Conservation (phyloP, 1,140 invertebrate genomes). For the Oncopeltus fasciatus region DNA sequence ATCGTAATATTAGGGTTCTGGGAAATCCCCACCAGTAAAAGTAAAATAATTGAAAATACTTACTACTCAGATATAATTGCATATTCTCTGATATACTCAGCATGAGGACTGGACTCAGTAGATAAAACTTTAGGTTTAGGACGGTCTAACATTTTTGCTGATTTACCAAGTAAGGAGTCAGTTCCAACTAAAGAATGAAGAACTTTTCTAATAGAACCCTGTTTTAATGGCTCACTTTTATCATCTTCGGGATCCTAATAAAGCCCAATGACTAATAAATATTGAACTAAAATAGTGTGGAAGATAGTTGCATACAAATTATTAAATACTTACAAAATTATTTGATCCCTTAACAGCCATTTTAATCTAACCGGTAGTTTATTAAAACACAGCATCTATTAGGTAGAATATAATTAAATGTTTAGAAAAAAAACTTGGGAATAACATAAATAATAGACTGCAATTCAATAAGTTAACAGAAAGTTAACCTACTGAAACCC, state of each 20-base stretch:
- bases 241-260: background rate
- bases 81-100: background rate
- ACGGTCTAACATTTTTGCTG: conserved; percentile 12
- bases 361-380: background rate
- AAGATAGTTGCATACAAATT: background rate
- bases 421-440: too few relatives aligned
- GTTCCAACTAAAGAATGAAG: background rate
- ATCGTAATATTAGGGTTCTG: background rate
- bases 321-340: background rate
- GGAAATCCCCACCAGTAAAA: background rate
- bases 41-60: background rate
- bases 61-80: conserved; percentile 7
- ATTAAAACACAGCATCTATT: background rate
- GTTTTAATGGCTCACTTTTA: background rate
- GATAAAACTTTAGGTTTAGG: background rate
- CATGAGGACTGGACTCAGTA: background rate
- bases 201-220: conserved; percentile 14
- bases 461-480: too few relatives aligned
- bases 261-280: background rate
- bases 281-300: background rate
- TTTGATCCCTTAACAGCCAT: background rate
- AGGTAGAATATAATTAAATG: too few relatives aligned
- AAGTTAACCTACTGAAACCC: too few relatives aligned
- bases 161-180: conserved; percentile 8
- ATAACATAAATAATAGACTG: too few relatives aligned